Evolutionary conservation across 2,888 invertebrate species (phyloP), one percentile per base, ranked within the genome.

Genomic region (Andricus curvator): DNA sequence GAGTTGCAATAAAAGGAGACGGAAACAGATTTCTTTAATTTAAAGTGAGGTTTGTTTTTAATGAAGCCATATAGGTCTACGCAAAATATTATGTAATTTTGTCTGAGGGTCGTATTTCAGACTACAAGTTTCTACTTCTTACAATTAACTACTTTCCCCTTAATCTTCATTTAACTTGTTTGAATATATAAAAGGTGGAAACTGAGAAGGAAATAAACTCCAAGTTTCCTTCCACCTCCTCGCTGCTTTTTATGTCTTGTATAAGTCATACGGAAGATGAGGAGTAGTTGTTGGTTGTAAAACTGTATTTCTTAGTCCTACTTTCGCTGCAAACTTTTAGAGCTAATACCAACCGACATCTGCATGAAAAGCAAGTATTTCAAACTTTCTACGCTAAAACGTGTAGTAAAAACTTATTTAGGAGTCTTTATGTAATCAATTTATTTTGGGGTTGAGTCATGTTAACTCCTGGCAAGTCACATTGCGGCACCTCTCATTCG

Each of bases 181-280:
- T 15, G 20, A 8, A 11, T 68, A 44, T 68, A 25, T 68, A 17
- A 29, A 48, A 68, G 25, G 8, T 68, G 13, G 5, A 70, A 70
- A 29, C 25, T 29, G 15, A 29, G 17, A 17, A n/a, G 22, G 22
- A 70, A 67, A 13, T 67, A 56, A 56, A 44, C 22, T 41, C 41
- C 13, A 41, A n/a, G 33, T 48, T 70, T 25, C 48, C 25, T 44
- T 41, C 29, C 44, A 44, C 17, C 20, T 25, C 20, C 44, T 25
- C 25, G 25, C 29, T 48, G 20, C 48, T 70, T 70, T 48, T 48
- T 70, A 25, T 51, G 68, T 44, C 25, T 68, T 22, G 44, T 68
- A 48, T 8, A 48, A 11, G 22, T n/a, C 11, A 4, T 15, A 25
- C 22, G 22, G 11, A 51, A 70, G 70, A 70, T 17, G 48, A 51